These are phyloP conservation scores for Clepsis dumicolana DNA, from an alignment of 2,888 invertebrate species.

Conservation along the genomic window DNA sequence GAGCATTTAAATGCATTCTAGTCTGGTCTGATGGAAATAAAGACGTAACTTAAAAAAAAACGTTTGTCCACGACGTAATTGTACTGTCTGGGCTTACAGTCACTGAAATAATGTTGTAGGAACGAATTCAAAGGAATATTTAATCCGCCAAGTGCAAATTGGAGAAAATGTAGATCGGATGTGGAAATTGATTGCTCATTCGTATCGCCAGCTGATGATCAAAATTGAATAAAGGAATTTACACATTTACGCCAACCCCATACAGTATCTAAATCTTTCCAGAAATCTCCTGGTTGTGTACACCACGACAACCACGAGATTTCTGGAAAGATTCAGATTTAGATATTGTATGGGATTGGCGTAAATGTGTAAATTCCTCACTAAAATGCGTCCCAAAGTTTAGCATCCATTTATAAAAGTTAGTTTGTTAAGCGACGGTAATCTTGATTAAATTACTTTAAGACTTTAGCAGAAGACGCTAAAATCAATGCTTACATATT, in stretches of 20 bases:
- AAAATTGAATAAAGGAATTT: not conserved
- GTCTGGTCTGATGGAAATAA: not conserved
- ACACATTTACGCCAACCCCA: not conserved
- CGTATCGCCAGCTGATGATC: not conserved
- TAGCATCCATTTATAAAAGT: not conserved
- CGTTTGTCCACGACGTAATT: not conserved
- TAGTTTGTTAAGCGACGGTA: not conserved
- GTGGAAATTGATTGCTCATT: not conserved
- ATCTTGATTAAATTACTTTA: not conserved
- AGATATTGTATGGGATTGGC: too few species aligned
- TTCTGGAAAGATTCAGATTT: too few species aligned
- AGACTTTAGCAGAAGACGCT: not conserved
- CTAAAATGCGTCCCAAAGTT: too few species aligned
- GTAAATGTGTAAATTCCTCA: too few species aligned
- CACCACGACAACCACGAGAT: too few species aligned
- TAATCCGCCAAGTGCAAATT: not conserved
- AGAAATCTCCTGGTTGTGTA: too few species aligned
- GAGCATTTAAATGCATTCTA: not conserved
- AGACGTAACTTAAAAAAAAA: not conserved
- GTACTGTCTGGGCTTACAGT: too few species aligned
- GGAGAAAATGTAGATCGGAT: not conserved
- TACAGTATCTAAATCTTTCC: not conserved
- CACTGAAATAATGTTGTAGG: too few species aligned
- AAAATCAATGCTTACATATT: not conserved
- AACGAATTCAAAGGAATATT: too few species aligned